Percentiles rank a stretch among this genome's conserved stretches.
phyloP scores from a whole-genome alignment of 2,797 vertebrate species.

The Discoglossus pictus region DNA sequence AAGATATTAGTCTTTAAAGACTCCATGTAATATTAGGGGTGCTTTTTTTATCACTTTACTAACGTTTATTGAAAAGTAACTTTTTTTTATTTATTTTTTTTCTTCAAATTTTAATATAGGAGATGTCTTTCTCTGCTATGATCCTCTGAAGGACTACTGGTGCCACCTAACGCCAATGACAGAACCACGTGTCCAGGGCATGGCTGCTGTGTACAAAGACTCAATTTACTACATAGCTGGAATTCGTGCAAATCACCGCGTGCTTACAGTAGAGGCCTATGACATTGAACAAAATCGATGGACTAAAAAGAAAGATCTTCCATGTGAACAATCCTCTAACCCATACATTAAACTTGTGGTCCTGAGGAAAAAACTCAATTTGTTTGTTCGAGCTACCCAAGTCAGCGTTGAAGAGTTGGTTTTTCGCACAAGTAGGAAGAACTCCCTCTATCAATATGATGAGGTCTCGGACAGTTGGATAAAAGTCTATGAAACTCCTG shows the following conservation, averaged over 20 bases:
- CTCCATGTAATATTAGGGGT: too few relatives aligned
- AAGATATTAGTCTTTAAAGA: too few relatives aligned
- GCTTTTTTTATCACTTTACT: too few relatives aligned
- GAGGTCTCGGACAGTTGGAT: conserved; percentile 87
- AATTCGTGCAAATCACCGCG: conserved; percentile 92
- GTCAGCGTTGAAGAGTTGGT: conserved; percentile 97
- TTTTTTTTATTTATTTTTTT: conserved; percentile 40
- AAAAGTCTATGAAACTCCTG: conserved; percentile 95
- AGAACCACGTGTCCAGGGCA: conserved; percentile 90
- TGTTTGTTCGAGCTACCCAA: conserved; percentile 96
- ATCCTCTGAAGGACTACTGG: conserved; percentile 97
- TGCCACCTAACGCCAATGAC: conserved; percentile 92
- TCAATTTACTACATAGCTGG: conserved; percentile 96
- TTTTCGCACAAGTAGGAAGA: conserved; percentile 98
- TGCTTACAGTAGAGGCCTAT: conserved; percentile 95
- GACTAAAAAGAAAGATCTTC: conserved; percentile 90
- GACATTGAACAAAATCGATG: conserved; percentile 92
- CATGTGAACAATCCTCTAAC: conserved; percentile 94
- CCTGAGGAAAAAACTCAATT: conserved; percentile 88
- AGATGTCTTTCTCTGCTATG: conserved; percentile 96
- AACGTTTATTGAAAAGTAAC: conserved; percentile 33
- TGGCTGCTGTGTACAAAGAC: conserved; percentile 88
- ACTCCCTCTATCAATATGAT: conserved; percentile 95
- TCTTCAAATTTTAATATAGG: conserved; percentile 71
- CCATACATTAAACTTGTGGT: conserved; percentile 95